Base-by-base conservation (phyloP, 2,113 vertebrate species). In the Petrocephalus microphthalmus region DNA sequence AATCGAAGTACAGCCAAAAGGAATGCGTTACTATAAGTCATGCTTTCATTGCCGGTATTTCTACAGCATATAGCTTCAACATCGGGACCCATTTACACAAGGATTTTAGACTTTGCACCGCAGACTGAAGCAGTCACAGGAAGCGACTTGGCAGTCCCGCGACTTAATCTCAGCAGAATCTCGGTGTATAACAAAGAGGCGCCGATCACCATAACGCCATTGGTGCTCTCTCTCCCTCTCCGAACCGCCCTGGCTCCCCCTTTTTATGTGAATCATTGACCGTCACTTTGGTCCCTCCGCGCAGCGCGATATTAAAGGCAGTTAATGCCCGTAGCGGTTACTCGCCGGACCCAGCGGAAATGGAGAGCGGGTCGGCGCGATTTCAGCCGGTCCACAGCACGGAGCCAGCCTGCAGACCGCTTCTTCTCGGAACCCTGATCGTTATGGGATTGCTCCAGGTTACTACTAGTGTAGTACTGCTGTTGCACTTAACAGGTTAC, bases 401-500 rank as follows among this genome's bases (percentile, higher is more conserved):
- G 71, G 94, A 95, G 86, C 87, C 89, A 86, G 95, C 96, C 2
- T 94, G 95, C 83, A 95, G 97, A 51, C 94, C 96, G 29, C 92
- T 96, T 13, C 90, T 97, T 3, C 95, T 97, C 87, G 95, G 95
- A 89, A 97, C 97, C 33, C 19, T 99, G 0, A 93, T 96, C 86
- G 94, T 98, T 3, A 96, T 99, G 94, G 98, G 96, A 88, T 92
- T 98, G 93, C 97, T 97, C 25, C 98, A 99, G 94, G 96, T 98
- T 87, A 96, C 97, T 19, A 98, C 97, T 93, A 98, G 97, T 90
- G 94, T 98, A 81, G 97, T 97, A 2, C 95, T 99, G 87, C 95
- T 99, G 89, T 92, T 99, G 86, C 98, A 99, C 94, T 96, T 98
- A 93, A 95, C 97, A 89, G 96, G 97, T 51, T 98, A 99, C 94